phyloP scores from a whole-genome alignment of 2,888 invertebrate species.

The Leptinotarsa rubiginosa region DNA sequence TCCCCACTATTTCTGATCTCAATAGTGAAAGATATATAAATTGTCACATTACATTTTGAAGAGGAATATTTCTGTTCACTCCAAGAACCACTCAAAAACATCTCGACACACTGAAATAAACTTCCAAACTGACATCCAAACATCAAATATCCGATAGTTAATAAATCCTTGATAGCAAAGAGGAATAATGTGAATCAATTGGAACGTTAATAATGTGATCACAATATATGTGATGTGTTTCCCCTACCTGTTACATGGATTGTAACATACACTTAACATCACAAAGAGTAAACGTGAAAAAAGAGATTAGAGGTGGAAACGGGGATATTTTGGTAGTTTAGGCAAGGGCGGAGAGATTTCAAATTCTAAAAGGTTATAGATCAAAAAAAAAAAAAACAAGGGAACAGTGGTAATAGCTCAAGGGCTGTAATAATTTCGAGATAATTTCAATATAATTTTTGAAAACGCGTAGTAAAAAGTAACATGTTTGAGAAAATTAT shows the following conservation, averaged over 20 bases:
- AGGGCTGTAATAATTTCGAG: not conserved
- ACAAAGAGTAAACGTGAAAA: constrained; percentile 46
- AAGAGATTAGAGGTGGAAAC: constrained; percentile 38
- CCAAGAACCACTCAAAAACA: constrained; percentile 42
- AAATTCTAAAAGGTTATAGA: not conserved
- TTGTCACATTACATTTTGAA: constrained; percentile 35
- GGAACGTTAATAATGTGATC: constrained; percentile 50
- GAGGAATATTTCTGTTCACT: constrained; percentile 36
- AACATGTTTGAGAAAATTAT: too few species aligned
- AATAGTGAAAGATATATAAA: not conserved
- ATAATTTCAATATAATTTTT: too few species aligned
- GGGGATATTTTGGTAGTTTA: not conserved
- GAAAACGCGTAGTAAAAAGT: too few species aligned
- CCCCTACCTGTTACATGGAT: constrained; percentile 46
- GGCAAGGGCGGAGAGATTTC: not conserved
- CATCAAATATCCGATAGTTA: constrained; percentile 33
- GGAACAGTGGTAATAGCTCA: not conserved
- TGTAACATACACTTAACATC: constrained; percentile 40
- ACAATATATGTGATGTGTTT: constrained; percentile 39
- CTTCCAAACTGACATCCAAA: constrained; percentile 31
- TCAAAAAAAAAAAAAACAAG: constrained; percentile 3
- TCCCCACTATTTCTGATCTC: too few species aligned
- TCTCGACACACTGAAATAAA: constrained; percentile 31
- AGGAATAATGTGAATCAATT: constrained; percentile 46
- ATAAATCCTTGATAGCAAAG: constrained; percentile 35